Conservation (phyloP, 2,888 invertebrate species). For the Hesperia comma region DNA sequence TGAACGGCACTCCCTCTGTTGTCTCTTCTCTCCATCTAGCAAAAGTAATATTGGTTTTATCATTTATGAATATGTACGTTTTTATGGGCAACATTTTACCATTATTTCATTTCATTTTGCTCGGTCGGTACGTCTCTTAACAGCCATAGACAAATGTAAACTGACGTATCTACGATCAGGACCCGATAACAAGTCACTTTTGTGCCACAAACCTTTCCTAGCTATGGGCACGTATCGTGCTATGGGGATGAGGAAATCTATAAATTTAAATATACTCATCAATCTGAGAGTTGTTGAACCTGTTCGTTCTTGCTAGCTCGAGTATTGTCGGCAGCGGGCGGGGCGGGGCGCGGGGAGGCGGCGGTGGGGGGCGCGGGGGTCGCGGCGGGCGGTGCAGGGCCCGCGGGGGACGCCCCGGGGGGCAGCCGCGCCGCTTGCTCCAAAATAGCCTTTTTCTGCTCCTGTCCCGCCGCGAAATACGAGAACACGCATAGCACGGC, state of each 20-base stretch:
- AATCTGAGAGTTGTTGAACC: background rate
- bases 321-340: background rate
- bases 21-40: slow-evolving; percentile 35
- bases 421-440: slow-evolving; percentile 77
- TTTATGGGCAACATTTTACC: no score
- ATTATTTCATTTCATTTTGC: no score
- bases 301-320: background rate
- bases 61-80: no score
- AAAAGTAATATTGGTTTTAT: background rate
- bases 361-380: slow-evolving; percentile 40
- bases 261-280: no score
- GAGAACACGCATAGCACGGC: slow-evolving; percentile 99
- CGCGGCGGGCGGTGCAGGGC: slow-evolving; percentile 39
- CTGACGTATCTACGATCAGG: no score
- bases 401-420: slow-evolving; percentile 45
- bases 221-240: no score
- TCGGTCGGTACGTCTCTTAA: no score
- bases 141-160: no score
- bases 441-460: slow-evolving; percentile 85
- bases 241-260: no score
- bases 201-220: no score
- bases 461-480: slow-evolving; percentile 97
- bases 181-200: no score
- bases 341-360: slow-evolving; percentile 27
- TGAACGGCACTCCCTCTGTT: slow-evolving; percentile 20